These are phyloP conservation scores for Tamandua tetradactyla DNA, from an alignment of 2,797 vertebrate genomes.

Conservation along the genomic window DNA sequence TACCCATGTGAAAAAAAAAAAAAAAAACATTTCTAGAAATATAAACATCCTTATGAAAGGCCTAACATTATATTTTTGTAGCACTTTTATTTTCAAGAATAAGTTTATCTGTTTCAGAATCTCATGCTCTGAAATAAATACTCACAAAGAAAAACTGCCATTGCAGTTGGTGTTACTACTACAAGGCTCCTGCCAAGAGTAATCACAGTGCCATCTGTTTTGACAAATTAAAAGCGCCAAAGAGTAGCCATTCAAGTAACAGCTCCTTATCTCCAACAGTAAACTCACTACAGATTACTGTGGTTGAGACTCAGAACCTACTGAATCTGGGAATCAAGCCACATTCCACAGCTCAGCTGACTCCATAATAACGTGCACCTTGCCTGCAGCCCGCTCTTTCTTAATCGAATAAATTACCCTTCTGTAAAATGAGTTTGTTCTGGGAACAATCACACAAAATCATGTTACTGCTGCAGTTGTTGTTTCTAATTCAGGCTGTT, in stretches of 20 bases:
- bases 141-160: conserved; percentile 34
- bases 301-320: conserved; percentile 33
- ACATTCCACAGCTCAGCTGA: conserved; percentile 43
- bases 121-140: conserved; percentile 45
- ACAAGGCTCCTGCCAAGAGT: conserved; percentile 66
- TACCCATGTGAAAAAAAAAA: no score
- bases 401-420: conserved; percentile 67
- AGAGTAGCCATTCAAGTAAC: conserved; percentile 74
- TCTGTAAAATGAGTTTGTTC: conserved; percentile 28
- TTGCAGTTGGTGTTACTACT: conserved; percentile 65
- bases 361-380: conserved; percentile 43
- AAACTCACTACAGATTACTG: conserved; percentile 61
- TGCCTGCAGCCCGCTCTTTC: conserved; percentile 47
- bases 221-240: conserved; percentile 58
- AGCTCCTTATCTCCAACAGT: conserved; percentile 66
- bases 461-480: background rate
- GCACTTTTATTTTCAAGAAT: conserved; percentile 60
- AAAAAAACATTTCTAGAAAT: conserved; percentile 29
- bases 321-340: conserved; percentile 67
- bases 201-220: conserved; percentile 70
- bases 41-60: background rate
- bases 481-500: background rate
- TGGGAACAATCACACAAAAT: conserved; percentile 27
- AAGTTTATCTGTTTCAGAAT: conserved; percentile 47
- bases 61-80: conserved; percentile 43